Conservation (phyloP, 2,888 invertebrate genomes). For the Chalcosyrphus nemorum region DNA sequence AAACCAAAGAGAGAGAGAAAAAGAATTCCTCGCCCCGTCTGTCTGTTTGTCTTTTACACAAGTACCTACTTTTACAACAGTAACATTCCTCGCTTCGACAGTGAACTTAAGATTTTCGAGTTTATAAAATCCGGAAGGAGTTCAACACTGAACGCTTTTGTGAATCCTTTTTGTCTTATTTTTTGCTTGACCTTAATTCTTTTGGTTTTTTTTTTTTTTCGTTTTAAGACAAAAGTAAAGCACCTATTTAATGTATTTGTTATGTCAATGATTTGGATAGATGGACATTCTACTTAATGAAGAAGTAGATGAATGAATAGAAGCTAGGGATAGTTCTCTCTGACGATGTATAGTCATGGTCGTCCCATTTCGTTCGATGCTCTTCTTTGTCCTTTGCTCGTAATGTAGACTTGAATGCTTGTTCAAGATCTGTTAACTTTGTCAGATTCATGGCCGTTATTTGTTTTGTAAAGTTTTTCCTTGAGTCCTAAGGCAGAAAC, state of each 20-base stretch:
- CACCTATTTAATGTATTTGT: conserved; percentile 56
- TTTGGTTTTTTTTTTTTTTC: no score
- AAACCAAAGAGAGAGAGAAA: conserved; percentile 24
- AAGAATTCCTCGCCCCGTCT: conserved; percentile 26
- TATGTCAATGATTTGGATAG: conserved; percentile 58
- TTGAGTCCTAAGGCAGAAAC: no score
- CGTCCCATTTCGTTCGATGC: neutral
- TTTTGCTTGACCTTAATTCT: conserved; percentile 39
- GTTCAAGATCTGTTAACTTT: neutral
- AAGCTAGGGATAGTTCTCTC: neutral
- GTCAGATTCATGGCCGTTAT: conserved; percentile 21
- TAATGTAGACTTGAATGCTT: neutral
- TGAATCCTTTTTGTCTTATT: conserved; percentile 9
- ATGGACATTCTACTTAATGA: conserved; percentile 28
- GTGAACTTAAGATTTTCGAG: conserved; percentile 35
- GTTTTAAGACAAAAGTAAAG: conserved; percentile 36
- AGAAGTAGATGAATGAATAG: neutral
- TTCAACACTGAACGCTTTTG: neutral
- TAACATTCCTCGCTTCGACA: conserved; percentile 39
- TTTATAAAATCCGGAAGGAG: neutral
- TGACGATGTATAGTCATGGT: no score
- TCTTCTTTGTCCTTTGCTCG: neutral
- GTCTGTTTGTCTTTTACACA: conserved; percentile 47
- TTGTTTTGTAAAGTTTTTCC: neutral
- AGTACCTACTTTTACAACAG: conserved; percentile 21